Conservation (phyloP, 2,113 vertebrate genomes). For the Nanger granti region DNA sequence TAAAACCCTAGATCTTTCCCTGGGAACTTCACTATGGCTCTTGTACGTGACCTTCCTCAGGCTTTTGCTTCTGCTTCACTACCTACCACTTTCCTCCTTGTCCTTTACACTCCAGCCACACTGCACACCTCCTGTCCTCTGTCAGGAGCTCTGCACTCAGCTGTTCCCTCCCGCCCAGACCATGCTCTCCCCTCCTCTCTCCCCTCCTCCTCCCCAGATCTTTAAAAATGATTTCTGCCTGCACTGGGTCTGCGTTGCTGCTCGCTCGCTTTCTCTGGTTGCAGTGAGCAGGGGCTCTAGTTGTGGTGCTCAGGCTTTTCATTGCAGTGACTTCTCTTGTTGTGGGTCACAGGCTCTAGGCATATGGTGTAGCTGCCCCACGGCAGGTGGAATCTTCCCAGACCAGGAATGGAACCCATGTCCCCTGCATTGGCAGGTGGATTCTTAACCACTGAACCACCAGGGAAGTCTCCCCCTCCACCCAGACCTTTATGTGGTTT, state of each 20-base stretch:
- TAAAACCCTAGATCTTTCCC: background rate
- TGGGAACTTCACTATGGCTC: accelerated
- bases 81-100: background rate
- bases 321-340: background rate
- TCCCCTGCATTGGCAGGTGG: background rate
- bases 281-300: background rate
- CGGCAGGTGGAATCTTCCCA: background rate
- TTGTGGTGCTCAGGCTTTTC: background rate
- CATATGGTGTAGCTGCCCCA: background rate
- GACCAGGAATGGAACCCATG: background rate
- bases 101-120: background rate
- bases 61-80: background rate
- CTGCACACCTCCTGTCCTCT: background rate
- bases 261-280: background rate
- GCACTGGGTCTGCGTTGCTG: background rate
- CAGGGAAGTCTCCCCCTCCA: background rate
- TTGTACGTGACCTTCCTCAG: accelerated
- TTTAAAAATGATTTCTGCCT: background rate
- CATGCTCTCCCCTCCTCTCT: accelerated
- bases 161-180: background rate
- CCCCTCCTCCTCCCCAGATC: background rate
- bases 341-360: background rate
- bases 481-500: accelerated
- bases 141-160: background rate
- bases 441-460: background rate